A percentile compares a stretch with the other conserved stretches of the same genome.
phyloP scores from a whole-genome alignment of 2,888 invertebrate species.

The Fissipunctia ypsillon region DNA sequence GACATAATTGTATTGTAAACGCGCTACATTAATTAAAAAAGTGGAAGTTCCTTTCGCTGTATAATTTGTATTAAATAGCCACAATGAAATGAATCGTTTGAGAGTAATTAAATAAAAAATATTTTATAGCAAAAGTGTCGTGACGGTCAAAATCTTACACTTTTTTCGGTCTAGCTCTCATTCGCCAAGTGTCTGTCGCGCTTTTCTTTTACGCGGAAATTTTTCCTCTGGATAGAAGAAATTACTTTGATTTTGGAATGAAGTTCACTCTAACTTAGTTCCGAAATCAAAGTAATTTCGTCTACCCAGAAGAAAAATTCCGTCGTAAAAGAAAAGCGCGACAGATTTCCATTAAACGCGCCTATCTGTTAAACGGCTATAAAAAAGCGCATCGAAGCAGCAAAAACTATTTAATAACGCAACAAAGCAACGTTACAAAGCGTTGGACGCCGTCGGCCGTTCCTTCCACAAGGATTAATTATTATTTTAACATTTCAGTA shows the following conservation, averaged over 20 bases:
- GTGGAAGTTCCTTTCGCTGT: background rate
- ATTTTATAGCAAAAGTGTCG: background rate
- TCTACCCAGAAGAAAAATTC: slow-evolving; percentile 8
- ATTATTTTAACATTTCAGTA: slow-evolving; percentile 89
- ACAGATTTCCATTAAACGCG: slow-evolving; percentile 70
- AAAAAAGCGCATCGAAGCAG: slow-evolving; percentile 84
- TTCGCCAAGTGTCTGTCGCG: no score
- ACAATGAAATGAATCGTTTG: background rate
- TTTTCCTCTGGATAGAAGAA: no score
- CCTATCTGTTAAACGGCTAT: slow-evolving; percentile 72
- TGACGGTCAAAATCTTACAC: background rate
- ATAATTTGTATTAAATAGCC: background rate
- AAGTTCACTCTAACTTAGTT: no score
- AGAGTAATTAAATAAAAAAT: background rate
- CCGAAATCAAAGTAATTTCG: background rate
- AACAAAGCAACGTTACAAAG: slow-evolving; percentile 85
- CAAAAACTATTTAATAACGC: slow-evolving; percentile 89
- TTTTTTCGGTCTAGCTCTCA: no score
- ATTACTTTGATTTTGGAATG: no score
- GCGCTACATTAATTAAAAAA: background rate
- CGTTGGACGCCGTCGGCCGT: slow-evolving; percentile 69
- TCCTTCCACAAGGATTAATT: slow-evolving; percentile 87
- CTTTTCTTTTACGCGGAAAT: no score
- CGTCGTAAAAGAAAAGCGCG: slow-evolving; percentile 42
- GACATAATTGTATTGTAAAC: background rate